Base-by-base conservation (phyloP, 2,888 invertebrate genomes). In the Cheilosia scutellata region DNA sequence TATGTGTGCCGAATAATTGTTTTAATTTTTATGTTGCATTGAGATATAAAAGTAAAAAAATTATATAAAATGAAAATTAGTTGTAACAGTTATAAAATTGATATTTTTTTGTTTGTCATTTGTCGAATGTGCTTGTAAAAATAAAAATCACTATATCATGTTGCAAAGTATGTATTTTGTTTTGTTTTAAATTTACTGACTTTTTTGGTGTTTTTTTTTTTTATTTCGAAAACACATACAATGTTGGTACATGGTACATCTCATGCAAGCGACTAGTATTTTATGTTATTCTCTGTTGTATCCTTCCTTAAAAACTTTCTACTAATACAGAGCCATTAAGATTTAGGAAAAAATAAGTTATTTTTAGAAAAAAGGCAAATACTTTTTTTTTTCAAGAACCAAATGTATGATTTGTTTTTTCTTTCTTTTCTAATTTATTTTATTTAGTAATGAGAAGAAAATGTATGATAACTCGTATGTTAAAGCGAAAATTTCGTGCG, bases 51-150 rank as follows among this genome's bases (percentile, higher is more conserved):
- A 27, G 44, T 7, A 11, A 37, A 37, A 1, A 20, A 25, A 33
- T 25, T 33, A n/a, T 6, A 44, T 44, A 44, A 16, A 44, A 44
- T 16, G 1, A 31, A 63, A 65, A 16, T 40, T 63, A 40, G 4
- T 27, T 65, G n/a, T 65, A n/a, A 40, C n/a, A n/a, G 27, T 49
- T 40, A n/a, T 47, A 16, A 31, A 25, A 11, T 16, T 6, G 3
- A 49, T 20, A 11, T 13, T 20, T 13, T 20, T 16, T 27, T 57
- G 42, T 51, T 31, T 75, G 13, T 74, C 16, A 75, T 31, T 27
- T 70, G 49, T 58, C 44, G 76, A 76, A 76, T 76, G 72, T 62
- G 68, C 76, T 68, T 58, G 58, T 29, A 68, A 44, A 33, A 27
- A 40, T n/a, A n/a, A n/a, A n/a, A n/a, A n/a, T 57, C 31, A 31